These are phyloP conservation scores for Tetropium fuscum DNA, from an alignment of 2,888 invertebrate genomes.

Conservation along the genomic window DNA sequence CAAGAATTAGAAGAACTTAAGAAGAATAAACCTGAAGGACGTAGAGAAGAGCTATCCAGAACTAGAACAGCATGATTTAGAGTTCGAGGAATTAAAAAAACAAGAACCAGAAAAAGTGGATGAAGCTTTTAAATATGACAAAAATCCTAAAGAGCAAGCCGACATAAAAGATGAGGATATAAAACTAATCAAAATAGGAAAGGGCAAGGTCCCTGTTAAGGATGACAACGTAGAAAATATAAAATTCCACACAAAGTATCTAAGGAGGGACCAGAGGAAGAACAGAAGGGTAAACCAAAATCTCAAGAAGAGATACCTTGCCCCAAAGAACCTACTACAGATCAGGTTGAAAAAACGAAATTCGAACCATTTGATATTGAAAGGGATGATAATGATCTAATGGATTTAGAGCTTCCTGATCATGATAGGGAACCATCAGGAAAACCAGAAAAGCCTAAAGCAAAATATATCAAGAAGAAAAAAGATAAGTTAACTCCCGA, in stretches of 20 bases:
- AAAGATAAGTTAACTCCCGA: no score
- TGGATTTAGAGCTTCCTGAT: constrained; percentile 60
- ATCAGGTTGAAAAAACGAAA: constrained; percentile 60
- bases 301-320: constrained; percentile 44
- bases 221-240: constrained; percentile 65
- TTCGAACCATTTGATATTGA: constrained; percentile 64
- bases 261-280: constrained; percentile 60
- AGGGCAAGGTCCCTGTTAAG: constrained; percentile 65
- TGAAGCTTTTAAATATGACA: constrained; percentile 54
- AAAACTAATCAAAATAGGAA: constrained; percentile 70
- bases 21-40: constrained; percentile 55
- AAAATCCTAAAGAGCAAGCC: constrained; percentile 49
- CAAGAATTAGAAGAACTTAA: constrained; percentile 55
- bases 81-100: constrained; percentile 52
- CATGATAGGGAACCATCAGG: no score
- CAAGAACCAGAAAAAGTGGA: constrained; percentile 61
- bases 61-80: constrained; percentile 60
- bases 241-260: constrained; percentile 66
- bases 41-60: constrained; percentile 57
- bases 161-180: constrained; percentile 48
- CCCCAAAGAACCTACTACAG: constrained; percentile 50
- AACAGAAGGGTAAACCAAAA: no score
- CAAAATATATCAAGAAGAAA: no score
- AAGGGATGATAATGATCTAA: constrained; percentile 61
- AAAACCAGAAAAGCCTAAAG: no score